Conservation (phyloP, 2,797 vertebrate genomes). For the Pipistrellus pygmaeus region DNA sequence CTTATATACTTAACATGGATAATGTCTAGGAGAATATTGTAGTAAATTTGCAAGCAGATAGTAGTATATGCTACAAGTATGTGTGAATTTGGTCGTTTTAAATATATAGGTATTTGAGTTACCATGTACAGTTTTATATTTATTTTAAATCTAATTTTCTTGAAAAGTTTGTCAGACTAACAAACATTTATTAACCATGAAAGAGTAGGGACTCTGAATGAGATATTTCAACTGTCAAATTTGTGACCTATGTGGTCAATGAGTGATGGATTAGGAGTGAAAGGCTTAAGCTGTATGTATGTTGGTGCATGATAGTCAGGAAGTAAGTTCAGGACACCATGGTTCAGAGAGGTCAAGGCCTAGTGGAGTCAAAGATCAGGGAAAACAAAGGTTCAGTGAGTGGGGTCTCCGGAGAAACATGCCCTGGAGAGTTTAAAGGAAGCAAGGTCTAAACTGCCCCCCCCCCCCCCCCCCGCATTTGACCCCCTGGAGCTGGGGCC, state of each 20-base stretch:
- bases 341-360: conserved; percentile 65
- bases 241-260: background rate
- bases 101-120: background rate
- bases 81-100: background rate
- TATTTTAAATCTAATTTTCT: conserved; percentile 34
- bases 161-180: background rate
- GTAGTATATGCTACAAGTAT: background rate
- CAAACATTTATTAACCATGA: background rate
- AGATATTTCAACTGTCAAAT: conserved; percentile 11
- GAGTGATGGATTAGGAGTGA: conserved; percentile 67
- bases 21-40: background rate
- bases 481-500: background rate
- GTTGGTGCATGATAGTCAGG: background rate
- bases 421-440: conserved; percentile 70
- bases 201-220: background rate
- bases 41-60: conserved; percentile 38
- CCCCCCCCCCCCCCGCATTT: no score
- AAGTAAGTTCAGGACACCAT: conserved; percentile 65
- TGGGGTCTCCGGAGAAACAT: conserved; percentile 22
- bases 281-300: conserved; percentile 57
- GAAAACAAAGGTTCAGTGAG: conserved; percentile 59
- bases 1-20: background rate
- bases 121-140: background rate
- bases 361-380: conserved; percentile 60
- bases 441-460: background rate